Evolutionary conservation across 2,888 invertebrate species (phyloP), one percentile per base, ranked within the genome.

Genomic region (Alloscopus bannaensis): DNA sequence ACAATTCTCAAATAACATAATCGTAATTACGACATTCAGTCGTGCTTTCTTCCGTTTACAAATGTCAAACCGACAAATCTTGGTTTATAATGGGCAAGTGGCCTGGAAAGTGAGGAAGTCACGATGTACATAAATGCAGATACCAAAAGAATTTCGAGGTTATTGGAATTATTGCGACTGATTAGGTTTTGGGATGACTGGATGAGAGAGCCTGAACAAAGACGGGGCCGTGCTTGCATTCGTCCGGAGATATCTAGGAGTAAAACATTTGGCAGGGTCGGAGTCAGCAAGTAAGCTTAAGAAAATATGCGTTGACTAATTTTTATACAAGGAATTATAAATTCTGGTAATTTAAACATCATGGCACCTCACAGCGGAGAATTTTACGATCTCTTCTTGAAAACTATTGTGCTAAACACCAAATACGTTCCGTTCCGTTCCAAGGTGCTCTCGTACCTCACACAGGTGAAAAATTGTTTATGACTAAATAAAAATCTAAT

Each of bases 171-270:
- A 36, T 66, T 50, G n/a, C n/a, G n/a, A n/a, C n/a, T 70, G 3
- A 47, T 20, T 31, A 97, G 97, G 47, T 98, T 97, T 89, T 99
- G 99, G 95, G 99, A 99, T 88, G 99, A 99, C 88, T 99, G 99
- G 99, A 95, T 99, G 86, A 91, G 99, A 20, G 93, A 96, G 87
- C 97, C 97, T 0, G 92, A 93, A 70, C 97, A 98, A 87, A 92
- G 98, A 69, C 92, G 93, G 86, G 93, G 93, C 76, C 91, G 97
- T 81, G 93, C 95, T 8, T 99, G 99, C 88, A 96, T 99, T 86
- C 91, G 99, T 81, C 99, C 99, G 0, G 99, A 99, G 90, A 92
- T 99, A 85, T 96, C 98, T 18, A 91, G 99, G 83, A 98, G 99
- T 0, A 93, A 94, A 87, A 98, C 98, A 1, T 98, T 98, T 89